These are phyloP conservation scores for Streblospio benedicti DNA, from an alignment of 1,140 invertebrate genomes.

Conservation along the genomic window DNA sequence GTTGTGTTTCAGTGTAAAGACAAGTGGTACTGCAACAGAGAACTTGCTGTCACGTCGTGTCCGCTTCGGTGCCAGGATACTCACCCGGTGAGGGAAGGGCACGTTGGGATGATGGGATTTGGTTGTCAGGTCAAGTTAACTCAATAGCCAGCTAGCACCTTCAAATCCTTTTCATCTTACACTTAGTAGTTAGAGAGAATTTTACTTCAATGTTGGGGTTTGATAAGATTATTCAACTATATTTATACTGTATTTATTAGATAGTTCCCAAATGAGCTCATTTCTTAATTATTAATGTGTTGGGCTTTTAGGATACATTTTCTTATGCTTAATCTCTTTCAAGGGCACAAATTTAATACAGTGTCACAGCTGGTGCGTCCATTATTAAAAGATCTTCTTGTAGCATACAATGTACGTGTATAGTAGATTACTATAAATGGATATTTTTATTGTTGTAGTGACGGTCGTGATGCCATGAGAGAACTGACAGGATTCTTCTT, in stretches of 20 bases:
- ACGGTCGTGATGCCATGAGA: slow-evolving; percentile 41
- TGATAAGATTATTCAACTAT: no score
- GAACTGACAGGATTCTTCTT: slow-evolving; percentile 45
- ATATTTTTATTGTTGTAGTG: slow-evolving; percentile 27
- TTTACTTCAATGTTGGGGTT: no score
- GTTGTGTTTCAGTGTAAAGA: slow-evolving; percentile 31
- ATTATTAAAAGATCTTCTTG: no score
- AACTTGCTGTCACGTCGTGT: slow-evolving; percentile 38
- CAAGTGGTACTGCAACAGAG: slow-evolving; percentile 35
- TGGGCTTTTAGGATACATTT: no score
- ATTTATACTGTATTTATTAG: no score
- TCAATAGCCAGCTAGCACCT: no score
- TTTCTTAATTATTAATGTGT: no score
- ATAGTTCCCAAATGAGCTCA: no score
- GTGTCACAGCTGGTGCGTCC: neutral
- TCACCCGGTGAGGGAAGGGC: slow-evolving; percentile 33
- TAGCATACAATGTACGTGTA: neutral
- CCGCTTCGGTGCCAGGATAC: slow-evolving; percentile 37
- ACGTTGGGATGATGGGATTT: no score
- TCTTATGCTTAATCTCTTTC: neutral
- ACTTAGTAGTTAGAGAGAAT: no score
- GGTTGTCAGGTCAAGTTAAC: no score
- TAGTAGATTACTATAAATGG: slow-evolving; percentile 3
- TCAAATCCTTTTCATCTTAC: no score
- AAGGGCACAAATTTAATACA: neutral